A percentile compares a stretch with the other conserved stretches of the same genome.
These are phyloP conservation scores for Agonopterix heracliana DNA, from an alignment of 2,888 invertebrate species.

Conservation along the genomic window DNA sequence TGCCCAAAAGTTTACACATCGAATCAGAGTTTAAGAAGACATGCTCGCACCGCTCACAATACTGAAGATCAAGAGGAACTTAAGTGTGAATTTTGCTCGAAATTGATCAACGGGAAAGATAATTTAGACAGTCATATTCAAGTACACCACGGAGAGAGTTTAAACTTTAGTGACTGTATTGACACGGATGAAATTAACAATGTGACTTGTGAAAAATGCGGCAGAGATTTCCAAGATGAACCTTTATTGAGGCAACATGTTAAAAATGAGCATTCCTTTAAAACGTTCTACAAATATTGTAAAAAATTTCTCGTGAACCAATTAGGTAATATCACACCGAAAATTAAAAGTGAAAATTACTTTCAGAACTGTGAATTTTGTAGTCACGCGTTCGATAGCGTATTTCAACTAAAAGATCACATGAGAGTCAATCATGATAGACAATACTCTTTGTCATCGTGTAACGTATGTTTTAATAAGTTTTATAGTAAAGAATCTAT, in stretches of 20 bases:
- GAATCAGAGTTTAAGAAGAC: constrained; percentile 48
- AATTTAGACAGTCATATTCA: constrained; percentile 28
- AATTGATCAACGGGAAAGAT: constrained; percentile 23
- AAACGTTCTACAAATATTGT: constrained; percentile 52
- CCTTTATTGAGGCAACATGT: constrained; percentile 40
- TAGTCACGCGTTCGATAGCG: constrained; percentile 27
- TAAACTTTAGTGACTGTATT: constrained; percentile 11
- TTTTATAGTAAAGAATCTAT: constrained; percentile 49
- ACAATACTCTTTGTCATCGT: constrained; percentile 43
- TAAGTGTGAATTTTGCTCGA: constrained; percentile 26
- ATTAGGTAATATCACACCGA: not conserved
- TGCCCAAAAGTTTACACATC: constrained; percentile 57
- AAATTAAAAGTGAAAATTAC: constrained; percentile 5
- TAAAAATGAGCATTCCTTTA: constrained; percentile 47
- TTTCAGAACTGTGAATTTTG: constrained; percentile 51
- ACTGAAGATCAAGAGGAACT: constrained; percentile 24
- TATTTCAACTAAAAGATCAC: constrained; percentile 51
- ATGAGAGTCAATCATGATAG: constrained; percentile 43
- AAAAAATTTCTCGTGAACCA: constrained; percentile 33
- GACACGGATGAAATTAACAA: not conserved
- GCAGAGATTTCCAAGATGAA: constrained; percentile 35
- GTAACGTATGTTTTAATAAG: constrained; percentile 57
- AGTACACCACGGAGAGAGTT: constrained; percentile 14
- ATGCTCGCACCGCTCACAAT: constrained; percentile 33
- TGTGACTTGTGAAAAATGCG: constrained; percentile 34